A percentile compares a stretch with the other conserved stretches of the same genome.
These are phyloP conservation scores for Chlorops oryzae DNA, from an alignment of 1,140 invertebrate species.

Conservation along the genomic window DNA sequence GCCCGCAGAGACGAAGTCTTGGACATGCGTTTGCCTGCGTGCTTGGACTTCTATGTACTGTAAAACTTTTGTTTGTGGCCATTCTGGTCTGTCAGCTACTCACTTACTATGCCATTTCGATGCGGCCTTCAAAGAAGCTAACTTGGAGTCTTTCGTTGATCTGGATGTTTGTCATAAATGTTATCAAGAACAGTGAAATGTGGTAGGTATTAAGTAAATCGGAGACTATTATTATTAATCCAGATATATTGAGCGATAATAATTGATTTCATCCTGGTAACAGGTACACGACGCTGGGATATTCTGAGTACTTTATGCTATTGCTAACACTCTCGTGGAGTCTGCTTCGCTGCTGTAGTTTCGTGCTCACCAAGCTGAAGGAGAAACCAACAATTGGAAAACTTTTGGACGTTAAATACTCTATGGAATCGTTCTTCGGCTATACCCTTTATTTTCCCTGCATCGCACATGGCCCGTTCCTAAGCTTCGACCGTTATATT, in stretches of 20 bases:
- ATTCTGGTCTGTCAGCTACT: constrained; percentile 18
- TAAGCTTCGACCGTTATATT: constrained; percentile 55
- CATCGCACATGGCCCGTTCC: constrained; percentile 70
- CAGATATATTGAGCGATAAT: too few species aligned
- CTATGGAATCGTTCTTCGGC: constrained; percentile 51
- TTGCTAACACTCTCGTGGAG: constrained; percentile 38
- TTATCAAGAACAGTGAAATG: constrained; percentile 29
- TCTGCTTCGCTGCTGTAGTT: constrained; percentile 34
- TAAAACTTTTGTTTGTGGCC: constrained; percentile 24
- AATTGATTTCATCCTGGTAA: too few species aligned
- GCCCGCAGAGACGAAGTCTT: constrained; percentile 7
- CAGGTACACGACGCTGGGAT: constrained; percentile 22
- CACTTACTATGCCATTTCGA: constrained; percentile 25
- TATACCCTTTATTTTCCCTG: constrained; percentile 79
- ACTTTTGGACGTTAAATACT: neutral
- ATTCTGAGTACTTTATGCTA: constrained; percentile 29
- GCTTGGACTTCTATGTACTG: constrained; percentile 16
- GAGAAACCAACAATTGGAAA: neutral
- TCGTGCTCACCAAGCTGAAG: constrained; percentile 12
- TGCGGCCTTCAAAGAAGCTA: constrained; percentile 14
- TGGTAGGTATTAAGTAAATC: constrained; percentile 20
- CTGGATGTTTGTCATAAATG: constrained; percentile 33
- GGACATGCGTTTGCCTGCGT: constrained; percentile 20
- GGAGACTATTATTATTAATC: too few species aligned
- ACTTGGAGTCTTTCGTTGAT: constrained; percentile 27